A percentile compares a stretch with the other conserved stretches of the same genome.
phyloP scores from a whole-genome alignment of 2,797 vertebrate genomes.

The Gymnoscopelus microlampas region DNA sequence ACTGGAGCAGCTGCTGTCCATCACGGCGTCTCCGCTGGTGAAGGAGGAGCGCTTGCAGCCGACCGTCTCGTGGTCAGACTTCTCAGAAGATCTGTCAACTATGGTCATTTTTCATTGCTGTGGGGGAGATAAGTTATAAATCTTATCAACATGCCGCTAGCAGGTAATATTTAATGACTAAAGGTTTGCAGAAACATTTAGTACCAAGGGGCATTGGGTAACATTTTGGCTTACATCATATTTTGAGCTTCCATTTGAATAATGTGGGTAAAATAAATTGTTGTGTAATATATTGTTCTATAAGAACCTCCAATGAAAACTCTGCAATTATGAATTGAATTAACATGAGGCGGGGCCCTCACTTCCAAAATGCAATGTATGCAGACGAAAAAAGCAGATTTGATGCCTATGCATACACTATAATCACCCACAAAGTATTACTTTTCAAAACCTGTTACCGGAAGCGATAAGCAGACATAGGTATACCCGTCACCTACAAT shows the following conservation, averaged over 20 bases:
- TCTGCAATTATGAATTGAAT: background rate
- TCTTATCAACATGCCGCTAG: background rate
- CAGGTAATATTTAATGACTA: too few species aligned
- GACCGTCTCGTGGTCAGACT: constrained; percentile 90
- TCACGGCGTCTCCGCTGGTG: constrained; percentile 86
- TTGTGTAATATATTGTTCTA: background rate
- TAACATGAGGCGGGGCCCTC: background rate
- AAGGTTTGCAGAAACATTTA: too few species aligned
- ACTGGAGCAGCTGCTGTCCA: constrained; percentile 89
- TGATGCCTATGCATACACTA: too few species aligned
- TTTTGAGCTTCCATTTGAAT: background rate
- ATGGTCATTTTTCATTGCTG: constrained; percentile 99
- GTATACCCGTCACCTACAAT: too few species aligned
- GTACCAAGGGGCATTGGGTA: too few species aligned
- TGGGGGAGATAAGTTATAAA: constrained; percentile 1
- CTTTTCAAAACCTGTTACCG: too few species aligned
- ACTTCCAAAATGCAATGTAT: background rate
- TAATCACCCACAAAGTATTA: too few species aligned
- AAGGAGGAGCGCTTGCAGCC: constrained; percentile 88
- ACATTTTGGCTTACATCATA: too few species aligned
- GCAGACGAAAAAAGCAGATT: too few species aligned
- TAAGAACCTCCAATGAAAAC: background rate
- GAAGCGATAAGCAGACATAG: too few species aligned
- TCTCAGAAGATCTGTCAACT: constrained; percentile 95
- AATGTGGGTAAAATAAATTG: background rate